Evolutionary conservation across 2,113 vertebrate genomes (phyloP).

Genomic region (Poeciliopsis retropinna): DNA sequence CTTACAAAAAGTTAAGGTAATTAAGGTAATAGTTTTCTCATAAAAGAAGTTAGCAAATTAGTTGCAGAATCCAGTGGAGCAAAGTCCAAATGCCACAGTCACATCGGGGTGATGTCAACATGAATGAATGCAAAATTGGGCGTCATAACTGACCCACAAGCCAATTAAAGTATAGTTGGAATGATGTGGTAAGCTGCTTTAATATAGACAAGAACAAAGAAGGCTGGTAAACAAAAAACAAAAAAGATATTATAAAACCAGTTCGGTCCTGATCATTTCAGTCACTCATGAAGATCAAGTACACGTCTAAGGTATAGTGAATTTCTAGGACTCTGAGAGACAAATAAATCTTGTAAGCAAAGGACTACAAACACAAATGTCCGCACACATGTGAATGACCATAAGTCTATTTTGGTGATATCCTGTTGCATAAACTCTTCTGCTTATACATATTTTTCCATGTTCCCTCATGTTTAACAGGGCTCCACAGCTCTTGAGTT

Average conservation of each 20-base stretch:
- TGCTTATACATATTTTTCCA: background rate
- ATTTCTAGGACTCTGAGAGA: background rate
- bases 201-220: background rate
- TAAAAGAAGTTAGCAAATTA: too few relatives aligned
- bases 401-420: background rate
- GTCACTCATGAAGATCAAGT: too few relatives aligned
- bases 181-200: background rate
- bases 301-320: too few relatives aligned
- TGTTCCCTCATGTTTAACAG: slow-evolving; percentile 38
- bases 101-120: too few relatives aligned
- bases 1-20: background rate
- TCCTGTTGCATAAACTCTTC: slow-evolving; percentile 7
- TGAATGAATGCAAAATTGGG: background rate
- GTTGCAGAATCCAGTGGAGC: too few relatives aligned
- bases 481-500: slow-evolving; percentile 7
- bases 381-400: background rate
- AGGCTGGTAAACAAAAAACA: background rate
- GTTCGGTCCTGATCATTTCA: background rate
- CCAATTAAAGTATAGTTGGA: background rate
- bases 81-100: too few relatives aligned
- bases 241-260: background rate
- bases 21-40: too few relatives aligned
- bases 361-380: background rate
- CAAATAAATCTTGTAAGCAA: background rate
- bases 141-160: background rate